These are phyloP conservation scores for Ginglymostoma cirratum DNA, from an alignment of 2,113 vertebrate genomes.

Conservation along the genomic window DNA sequence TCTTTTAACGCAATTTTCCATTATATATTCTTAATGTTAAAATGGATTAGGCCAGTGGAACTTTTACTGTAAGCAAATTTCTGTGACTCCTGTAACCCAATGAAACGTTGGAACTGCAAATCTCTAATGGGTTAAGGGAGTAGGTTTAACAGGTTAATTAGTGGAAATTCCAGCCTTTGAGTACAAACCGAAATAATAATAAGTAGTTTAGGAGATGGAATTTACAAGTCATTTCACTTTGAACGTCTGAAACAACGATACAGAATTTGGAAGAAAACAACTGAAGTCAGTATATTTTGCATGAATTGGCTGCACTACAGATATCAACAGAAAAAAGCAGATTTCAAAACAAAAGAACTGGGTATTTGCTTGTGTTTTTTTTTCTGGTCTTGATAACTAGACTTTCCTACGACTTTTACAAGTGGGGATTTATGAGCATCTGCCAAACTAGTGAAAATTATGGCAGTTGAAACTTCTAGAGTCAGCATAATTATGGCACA, in stretches of 20 bases:
- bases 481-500: no score
- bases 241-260: neutral
- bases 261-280: no score
- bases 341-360: no score
- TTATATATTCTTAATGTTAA: no score
- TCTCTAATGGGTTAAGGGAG: no score
- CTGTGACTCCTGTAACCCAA: no score
- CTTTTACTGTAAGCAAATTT: no score
- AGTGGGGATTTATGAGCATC: neutral
- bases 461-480: neutral
- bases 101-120: no score
- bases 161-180: neutral
- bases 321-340: neutral
- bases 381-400: neutral
- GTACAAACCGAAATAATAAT: neutral
- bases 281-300: neutral
- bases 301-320: neutral
- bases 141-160: no score
- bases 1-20: no score
- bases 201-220: neutral
- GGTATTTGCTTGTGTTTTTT: neutral
- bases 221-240: neutral
- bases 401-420: neutral
- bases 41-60: no score
- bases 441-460: no score